Conservation (phyloP, 37 sponge, comb jelly and placozoan genomes). For the Diacarnus erythraeanus region DNA sequence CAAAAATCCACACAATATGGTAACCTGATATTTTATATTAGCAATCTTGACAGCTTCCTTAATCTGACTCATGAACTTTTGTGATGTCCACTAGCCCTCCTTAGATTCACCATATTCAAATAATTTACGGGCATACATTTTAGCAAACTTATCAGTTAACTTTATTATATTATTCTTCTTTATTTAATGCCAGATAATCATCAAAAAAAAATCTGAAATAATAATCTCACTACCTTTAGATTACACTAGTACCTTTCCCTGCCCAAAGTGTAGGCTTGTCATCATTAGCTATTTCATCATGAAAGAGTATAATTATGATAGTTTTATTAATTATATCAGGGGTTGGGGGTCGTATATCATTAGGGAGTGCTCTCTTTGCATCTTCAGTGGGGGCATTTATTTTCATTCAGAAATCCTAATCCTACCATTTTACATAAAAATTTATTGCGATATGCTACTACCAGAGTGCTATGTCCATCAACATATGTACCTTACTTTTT, state of each 20-base stretch:
- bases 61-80: slow-evolving; percentile 45
- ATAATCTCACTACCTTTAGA: slow-evolving; percentile 42
- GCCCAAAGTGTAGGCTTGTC: slow-evolving; percentile 30
- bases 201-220: slow-evolving; percentile 39
- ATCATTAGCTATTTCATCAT: slow-evolving; percentile 34
- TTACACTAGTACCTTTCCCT: too few species aligned
- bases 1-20: slow-evolving; percentile 47
- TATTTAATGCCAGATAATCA: slow-evolving; percentile 20
- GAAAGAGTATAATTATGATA: slow-evolving; percentile 23
- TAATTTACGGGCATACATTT: neutral
- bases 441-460: too few species aligned
- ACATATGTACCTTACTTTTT: too few species aligned
- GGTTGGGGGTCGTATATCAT: too few species aligned
- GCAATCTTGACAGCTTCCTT: too few species aligned
- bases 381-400: too few species aligned
- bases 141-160: neutral
- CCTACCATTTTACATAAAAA: too few species aligned
- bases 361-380: too few species aligned
- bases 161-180: slow-evolving; percentile 8
- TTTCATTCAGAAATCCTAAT: too few species aligned
- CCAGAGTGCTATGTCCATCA: too few species aligned
- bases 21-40: slow-evolving; percentile 54
- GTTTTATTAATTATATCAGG: too few species aligned
- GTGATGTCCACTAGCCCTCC: slow-evolving; percentile 35
- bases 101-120: slow-evolving; percentile 25